Base-by-base conservation (phyloP, 2,888 invertebrate genomes). In the Meiosimyza platycephala region DNA sequence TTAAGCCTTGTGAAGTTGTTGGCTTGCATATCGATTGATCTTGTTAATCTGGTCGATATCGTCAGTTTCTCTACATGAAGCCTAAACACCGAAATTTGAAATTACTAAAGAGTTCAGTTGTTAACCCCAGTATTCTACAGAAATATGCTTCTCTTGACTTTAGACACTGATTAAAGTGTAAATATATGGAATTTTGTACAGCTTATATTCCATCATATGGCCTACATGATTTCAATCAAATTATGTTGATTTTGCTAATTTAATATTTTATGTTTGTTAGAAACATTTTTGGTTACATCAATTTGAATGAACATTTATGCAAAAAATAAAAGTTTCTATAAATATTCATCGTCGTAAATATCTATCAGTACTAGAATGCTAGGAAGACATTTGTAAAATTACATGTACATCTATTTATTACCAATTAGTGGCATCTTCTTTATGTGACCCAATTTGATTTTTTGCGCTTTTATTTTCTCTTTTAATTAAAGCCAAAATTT, bases 401-500 rank as follows among this genome's bases (percentile, higher is more conserved):
- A 9, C 28, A 16, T 18, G 60, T 50, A 65, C 16, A n/a, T 66
- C 51, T 59, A 60, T 60, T 66, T 60, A 67, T 67, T 62, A 67
- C 22, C 62, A 67, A 72, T 67, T 67, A 59, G 67, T 54, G 52
- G 62, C 59, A 15, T 62, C 60, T 48, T 50, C 62, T 16, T 52
- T 16, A 47, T 48, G 54, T 55, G 72, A 67, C 72, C 72, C 55
- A 63, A 72, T 72, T 69, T 47, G 28, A 33, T n/a, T n/a, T 60
- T 60, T 66, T 5, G 28, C n/a, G 22, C 11, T 33, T 4, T 62
- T 52, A 51, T 67, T 16, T 50, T 13, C 57, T 3, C 22, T 13
- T 18, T 15, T 7, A 40, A 51, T 65, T 63, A 9, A 65, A 22
- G 51, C 51, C 64, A 28, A 64, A 50, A 47, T 22, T 22, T 16